Percentiles rank a stretch among this genome's conserved stretches.
These are phyloP conservation scores for Mesocricetus auratus DNA, from an alignment of 2,113 vertebrate species.

Conservation along the genomic window DNA sequence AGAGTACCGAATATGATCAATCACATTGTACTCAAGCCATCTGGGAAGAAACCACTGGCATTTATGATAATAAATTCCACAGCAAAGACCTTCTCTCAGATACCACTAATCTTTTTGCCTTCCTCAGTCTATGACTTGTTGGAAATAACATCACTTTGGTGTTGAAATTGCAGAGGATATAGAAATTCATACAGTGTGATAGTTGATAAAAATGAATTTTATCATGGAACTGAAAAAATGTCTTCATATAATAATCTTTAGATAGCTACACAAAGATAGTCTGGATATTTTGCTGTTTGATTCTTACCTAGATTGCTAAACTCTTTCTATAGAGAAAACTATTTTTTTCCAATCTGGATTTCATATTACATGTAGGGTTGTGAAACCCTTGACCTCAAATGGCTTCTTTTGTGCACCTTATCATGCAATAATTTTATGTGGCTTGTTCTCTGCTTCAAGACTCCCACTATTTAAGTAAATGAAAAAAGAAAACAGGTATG, in stretches of 20 bases:
- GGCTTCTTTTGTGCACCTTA: neutral
- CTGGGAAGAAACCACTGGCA: conserved; percentile 54
- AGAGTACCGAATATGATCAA: conserved; percentile 59
- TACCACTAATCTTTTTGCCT: conserved; percentile 50
- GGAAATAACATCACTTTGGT: conserved; percentile 51
- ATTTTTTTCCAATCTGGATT: conserved; percentile 36
- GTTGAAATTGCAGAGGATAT: conserved; percentile 50
- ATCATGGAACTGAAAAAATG: conserved; percentile 62
- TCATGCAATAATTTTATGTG: neutral
- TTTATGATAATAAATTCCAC: conserved; percentile 69
- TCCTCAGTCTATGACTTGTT: conserved; percentile 38
- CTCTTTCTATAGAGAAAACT: conserved; percentile 23
- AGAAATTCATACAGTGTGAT: conserved; percentile 31
- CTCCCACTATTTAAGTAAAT: neutral
- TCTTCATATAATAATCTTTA: conserved; percentile 60
- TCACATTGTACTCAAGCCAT: conserved; percentile 45
- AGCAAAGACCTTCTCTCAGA: conserved; percentile 47
- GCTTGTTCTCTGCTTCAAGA: conserved; percentile 42
- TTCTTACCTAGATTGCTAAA: conserved; percentile 47
- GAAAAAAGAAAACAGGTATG: neutral
- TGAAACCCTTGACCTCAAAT: conserved; percentile 34
- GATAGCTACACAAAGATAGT: conserved; percentile 51
- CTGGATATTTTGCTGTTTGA: conserved; percentile 45
- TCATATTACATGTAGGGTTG: conserved; percentile 43
- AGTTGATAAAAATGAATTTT: conserved; percentile 70